phyloP scores from a whole-genome alignment of 2,113 vertebrate species.

The Formicarius rufipectus region DNA sequence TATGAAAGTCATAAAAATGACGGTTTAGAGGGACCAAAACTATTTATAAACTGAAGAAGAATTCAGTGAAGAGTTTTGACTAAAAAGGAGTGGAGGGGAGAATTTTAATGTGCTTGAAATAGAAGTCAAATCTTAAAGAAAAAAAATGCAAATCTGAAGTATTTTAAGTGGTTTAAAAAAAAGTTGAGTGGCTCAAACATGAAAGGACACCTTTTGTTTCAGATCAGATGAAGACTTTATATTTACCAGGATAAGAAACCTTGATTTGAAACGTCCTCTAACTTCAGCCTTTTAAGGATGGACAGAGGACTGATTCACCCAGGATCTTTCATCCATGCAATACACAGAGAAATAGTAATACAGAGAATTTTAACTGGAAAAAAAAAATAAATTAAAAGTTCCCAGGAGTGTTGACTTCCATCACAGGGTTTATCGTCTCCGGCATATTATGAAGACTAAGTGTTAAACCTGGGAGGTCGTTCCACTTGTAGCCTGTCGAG shows the following conservation, averaged over 20 bases:
- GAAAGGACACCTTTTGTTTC: conserved; percentile 17
- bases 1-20: conserved; percentile 57
- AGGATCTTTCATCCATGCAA: background rate
- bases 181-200: background rate
- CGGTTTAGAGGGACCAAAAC: conserved; percentile 52
- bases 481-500: conserved; percentile 28
- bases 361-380: background rate
- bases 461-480: conserved; percentile 24
- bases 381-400: background rate
- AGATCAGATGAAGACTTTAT: background rate
- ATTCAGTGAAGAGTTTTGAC: conserved; percentile 65
- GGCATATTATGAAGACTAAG: background rate
- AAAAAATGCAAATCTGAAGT: conserved; percentile 39
- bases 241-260: background rate
- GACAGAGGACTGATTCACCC: background rate
- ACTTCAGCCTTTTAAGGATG: background rate
- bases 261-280: background rate
- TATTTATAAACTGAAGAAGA: conserved; percentile 67
- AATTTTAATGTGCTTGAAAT: conserved; percentile 66
- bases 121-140: conserved; percentile 44
- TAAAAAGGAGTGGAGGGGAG: conserved; percentile 48
- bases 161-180: conserved; percentile 20
- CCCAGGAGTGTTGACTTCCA: background rate
- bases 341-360: background rate
- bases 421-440: background rate